Evolutionary conservation across 2,113 vertebrate genomes (phyloP).

Genomic region (Aphyosemion australe): DNA sequence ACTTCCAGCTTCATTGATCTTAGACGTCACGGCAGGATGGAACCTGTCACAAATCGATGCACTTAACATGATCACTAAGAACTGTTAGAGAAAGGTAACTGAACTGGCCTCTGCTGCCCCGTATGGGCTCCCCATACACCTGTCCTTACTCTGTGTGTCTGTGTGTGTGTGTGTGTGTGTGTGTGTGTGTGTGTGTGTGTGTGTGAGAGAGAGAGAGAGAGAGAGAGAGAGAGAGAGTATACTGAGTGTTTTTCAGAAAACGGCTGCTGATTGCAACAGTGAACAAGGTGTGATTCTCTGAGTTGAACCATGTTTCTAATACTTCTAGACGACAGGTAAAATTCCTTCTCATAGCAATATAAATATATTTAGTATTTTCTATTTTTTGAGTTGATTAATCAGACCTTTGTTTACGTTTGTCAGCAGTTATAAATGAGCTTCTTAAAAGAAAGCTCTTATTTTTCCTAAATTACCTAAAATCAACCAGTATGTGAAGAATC

Average conservation of each 20-base stretch:
- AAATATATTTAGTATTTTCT: constrained; percentile 36
- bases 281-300: constrained; percentile 54
- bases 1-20: constrained; percentile 15
- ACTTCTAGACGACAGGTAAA: constrained; percentile 33
- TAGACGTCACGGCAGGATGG: constrained; percentile 28
- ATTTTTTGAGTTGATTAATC: constrained; percentile 30
- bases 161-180: constrained; percentile 29
- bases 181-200: constrained; percentile 33
- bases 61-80: constrained; percentile 45
- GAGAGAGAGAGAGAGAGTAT: neutral
- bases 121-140: constrained; percentile 63
- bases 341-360: constrained; percentile 63
- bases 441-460: constrained; percentile 28
- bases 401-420: constrained; percentile 5
- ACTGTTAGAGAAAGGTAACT: constrained; percentile 40
- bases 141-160: constrained; percentile 43
- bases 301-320: constrained; percentile 46
- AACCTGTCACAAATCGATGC: constrained; percentile 19
- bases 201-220: constrained; percentile 13
- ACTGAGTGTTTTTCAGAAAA: constrained; percentile 56
- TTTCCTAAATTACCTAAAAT: constrained; percentile 33
- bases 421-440: constrained; percentile 22
- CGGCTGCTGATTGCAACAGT: constrained; percentile 66
- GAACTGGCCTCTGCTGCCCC: constrained; percentile 54
- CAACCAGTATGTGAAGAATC: constrained; percentile 17